Evolutionary conservation across 2,797 vertebrate genomes (phyloP).

Genomic region (Labeo calbasu): DNA sequence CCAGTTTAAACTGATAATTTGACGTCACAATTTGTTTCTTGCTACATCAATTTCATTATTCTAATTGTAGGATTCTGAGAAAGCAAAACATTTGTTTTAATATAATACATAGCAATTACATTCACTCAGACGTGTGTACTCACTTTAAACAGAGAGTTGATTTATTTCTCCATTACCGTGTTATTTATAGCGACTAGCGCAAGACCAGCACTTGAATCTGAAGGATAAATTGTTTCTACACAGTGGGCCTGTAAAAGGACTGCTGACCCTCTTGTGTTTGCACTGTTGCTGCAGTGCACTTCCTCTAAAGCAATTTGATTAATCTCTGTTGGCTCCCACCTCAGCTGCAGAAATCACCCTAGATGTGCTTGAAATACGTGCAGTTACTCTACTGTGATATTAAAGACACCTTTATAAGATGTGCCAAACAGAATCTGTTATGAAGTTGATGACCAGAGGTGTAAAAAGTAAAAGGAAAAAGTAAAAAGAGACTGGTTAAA

Average conservation of each 20-base stretch:
- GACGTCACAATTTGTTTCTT: not conserved
- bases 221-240: constrained; percentile 49
- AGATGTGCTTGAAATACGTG: constrained; percentile 33
- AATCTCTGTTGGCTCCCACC: constrained; percentile 20
- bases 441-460: not conserved
- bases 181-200: constrained; percentile 42
- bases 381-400: not conserved
- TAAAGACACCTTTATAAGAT: not conserved
- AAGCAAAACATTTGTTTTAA: constrained; percentile 19
- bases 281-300: constrained; percentile 39
- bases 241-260: constrained; percentile 26
- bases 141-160: constrained; percentile 22
- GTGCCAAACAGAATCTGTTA: not conserved
- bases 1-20: not conserved
- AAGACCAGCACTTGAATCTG: constrained; percentile 46
- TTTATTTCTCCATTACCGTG: constrained; percentile 35
- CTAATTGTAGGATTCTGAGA: constrained; percentile 10
- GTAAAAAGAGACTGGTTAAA: not conserved
- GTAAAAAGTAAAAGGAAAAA: too few relatives aligned
- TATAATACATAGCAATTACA: constrained; percentile 30
- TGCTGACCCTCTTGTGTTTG: constrained; percentile 44
- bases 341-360: not conserved
- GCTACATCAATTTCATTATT: constrained; percentile 6
- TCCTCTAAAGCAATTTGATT: constrained; percentile 36
- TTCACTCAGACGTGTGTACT: constrained; percentile 26